Percentiles rank a stretch among this genome's conserved stretches.
These are phyloP conservation scores for Seira musarum DNA, from an alignment of 2,888 invertebrate genomes.

Conservation along the genomic window DNA sequence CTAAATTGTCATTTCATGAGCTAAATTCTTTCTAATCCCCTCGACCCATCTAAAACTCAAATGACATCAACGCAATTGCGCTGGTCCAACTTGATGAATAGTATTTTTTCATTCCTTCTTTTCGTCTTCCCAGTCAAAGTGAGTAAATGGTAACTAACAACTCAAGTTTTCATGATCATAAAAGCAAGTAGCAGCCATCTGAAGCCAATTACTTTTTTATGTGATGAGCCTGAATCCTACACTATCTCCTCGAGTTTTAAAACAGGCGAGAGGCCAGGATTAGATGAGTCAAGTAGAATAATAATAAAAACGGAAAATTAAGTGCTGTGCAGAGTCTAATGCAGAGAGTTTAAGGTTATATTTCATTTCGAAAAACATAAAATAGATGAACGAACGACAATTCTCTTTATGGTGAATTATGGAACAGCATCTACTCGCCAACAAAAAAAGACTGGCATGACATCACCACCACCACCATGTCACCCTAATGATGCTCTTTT, in stretches of 20 bases:
- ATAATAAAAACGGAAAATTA: too few species aligned
- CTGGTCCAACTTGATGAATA: constrained; percentile 9
- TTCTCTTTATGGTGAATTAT: too few species aligned
- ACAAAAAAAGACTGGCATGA: too few species aligned
- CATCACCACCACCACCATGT: neutral
- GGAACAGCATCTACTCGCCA: too few species aligned
- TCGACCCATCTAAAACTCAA: constrained; percentile 35
- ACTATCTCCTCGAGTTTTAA: too few species aligned
- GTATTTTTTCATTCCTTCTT: constrained; percentile 20
- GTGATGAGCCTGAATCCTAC: too few species aligned
- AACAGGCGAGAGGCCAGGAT: too few species aligned
- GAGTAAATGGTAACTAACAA: constrained; percentile 46
- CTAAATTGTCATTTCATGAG: constrained; percentile 44
- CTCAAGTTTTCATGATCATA: constrained; percentile 17
- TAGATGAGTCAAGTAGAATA: too few species aligned
- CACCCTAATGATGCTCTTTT: too few species aligned
- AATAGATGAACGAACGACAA: constrained; percentile 3
- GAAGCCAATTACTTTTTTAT: constrained; percentile 54
- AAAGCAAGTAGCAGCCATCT: constrained; percentile 41
- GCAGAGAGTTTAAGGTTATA: too few species aligned
- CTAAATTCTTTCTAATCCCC: constrained; percentile 39
- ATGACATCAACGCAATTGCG: constrained; percentile 30
- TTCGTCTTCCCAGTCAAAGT: constrained; percentile 41
- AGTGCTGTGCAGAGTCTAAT: too few species aligned
- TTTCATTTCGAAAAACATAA: constrained; percentile 30